These are phyloP conservation scores for Poecilia wingei DNA, from an alignment of 2,797 vertebrate genomes.

Conservation along the genomic window DNA sequence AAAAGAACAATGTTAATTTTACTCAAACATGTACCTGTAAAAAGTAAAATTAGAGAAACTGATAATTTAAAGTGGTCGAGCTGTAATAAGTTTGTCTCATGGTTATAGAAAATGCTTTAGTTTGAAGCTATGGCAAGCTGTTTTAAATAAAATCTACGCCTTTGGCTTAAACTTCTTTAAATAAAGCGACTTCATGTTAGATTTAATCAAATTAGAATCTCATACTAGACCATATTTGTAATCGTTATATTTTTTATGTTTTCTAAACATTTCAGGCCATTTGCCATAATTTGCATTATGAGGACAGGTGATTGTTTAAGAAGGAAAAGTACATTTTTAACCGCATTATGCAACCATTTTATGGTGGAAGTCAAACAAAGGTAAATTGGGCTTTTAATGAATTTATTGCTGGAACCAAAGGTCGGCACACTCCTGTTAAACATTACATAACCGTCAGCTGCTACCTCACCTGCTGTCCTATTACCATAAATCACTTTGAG, in stretches of 20 bases:
- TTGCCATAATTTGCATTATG: background rate
- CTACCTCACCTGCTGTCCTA: background rate
- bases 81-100: background rate
- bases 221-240: background rate
- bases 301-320: background rate
- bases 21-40: too few relatives aligned
- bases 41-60: too few relatives aligned
- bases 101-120: background rate
- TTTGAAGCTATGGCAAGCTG: background rate
- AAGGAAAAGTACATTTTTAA: slow-evolving; percentile 10
- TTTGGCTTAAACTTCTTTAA: background rate
- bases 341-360: slow-evolving; percentile 5
- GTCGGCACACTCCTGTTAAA: background rate
- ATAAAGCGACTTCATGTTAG: background rate
- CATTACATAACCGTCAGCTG: background rate
- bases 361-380: slow-evolving; percentile 3
- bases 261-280: background rate
- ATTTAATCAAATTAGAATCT: background rate
- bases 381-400: background rate
- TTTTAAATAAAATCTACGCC: background rate
- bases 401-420: background rate
- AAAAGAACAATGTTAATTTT: too few relatives aligned
- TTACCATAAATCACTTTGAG: background rate
- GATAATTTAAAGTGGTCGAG: too few relatives aligned
- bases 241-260: background rate